Evolutionary conservation across 2,888 invertebrate genomes (phyloP).

Genomic region (Ophion obscuratus): DNA sequence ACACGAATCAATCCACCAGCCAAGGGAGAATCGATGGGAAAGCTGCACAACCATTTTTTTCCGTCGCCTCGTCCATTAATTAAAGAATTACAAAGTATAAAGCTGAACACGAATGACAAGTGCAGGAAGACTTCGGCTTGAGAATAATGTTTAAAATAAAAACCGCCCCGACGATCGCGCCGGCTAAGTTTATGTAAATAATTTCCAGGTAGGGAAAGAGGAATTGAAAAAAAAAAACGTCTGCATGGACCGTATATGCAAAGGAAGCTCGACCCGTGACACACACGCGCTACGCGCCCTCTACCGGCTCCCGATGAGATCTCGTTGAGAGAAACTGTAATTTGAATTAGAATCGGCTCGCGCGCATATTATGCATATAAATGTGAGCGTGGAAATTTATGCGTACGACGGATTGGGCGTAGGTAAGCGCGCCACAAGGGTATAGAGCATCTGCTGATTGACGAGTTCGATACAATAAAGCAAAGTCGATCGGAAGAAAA

Average conservation of each 20-base stretch:
- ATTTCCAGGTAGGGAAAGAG: slow-evolving; percentile 10
- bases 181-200: slow-evolving; percentile 56
- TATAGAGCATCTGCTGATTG: slow-evolving; percentile 62
- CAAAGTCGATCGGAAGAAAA: slow-evolving; percentile 63
- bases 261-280: slow-evolving; percentile 52
- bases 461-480: slow-evolving; percentile 61
- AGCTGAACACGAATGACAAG: slow-evolving; percentile 38
- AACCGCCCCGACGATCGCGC: slow-evolving; percentile 26
- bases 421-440: slow-evolving; percentile 39
- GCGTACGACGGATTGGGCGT: slow-evolving; percentile 18
- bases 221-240: slow-evolving; percentile 39
- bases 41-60: not conserved
- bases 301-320: slow-evolving; percentile 47
- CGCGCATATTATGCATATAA: slow-evolving; percentile 47
- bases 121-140: slow-evolving; percentile 10
- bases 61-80: slow-evolving; percentile 37
- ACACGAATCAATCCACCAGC: slow-evolving; percentile 13
- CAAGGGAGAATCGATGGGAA: slow-evolving; percentile 49
- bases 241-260: slow-evolving; percentile 66
- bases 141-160: slow-evolving; percentile 24
- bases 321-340: slow-evolving; percentile 58
- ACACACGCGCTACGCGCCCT: slow-evolving; percentile 63
- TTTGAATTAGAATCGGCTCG: slow-evolving; percentile 68
- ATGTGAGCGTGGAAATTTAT: slow-evolving; percentile 21
- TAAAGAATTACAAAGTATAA: slow-evolving; percentile 33